Conservation (phyloP, 1,140 invertebrate species). For the Drosophila dunni region DNA sequence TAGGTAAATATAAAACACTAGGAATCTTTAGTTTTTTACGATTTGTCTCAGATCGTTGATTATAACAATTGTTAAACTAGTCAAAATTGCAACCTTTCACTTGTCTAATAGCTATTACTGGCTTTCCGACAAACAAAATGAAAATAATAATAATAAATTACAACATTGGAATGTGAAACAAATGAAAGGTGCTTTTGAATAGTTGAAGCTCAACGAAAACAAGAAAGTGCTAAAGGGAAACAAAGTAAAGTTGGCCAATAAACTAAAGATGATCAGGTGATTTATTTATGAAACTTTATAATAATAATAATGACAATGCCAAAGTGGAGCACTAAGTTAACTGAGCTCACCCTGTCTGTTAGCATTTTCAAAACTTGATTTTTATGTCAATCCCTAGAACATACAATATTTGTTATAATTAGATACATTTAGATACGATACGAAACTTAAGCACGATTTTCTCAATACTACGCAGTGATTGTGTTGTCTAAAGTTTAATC, state of each 20-base stretch:
- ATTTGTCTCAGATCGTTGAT: background rate
- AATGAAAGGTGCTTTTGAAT: constrained; percentile 24
- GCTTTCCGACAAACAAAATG: constrained; percentile 18
- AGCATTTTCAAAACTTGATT: no score
- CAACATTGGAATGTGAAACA: constrained; percentile 22
- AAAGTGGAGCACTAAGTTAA: no score
- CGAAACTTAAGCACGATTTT: no score
- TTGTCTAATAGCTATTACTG: constrained; percentile 8
- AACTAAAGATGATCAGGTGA: no score
- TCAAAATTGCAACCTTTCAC: constrained; percentile 29
- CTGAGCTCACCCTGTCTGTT: no score
- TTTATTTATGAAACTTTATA: no score
- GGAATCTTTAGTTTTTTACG: constrained; percentile 16
- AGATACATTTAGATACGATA: no score
- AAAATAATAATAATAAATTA: constrained; percentile 17
- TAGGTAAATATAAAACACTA: background rate
- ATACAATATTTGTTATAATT: no score
- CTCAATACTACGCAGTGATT: no score
- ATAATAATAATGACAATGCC: no score
- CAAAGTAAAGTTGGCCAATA: background rate
- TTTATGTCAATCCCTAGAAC: no score
- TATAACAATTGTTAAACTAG: background rate
- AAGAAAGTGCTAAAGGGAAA: background rate
- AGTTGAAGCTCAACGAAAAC: constrained; percentile 2
- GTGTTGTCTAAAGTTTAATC: no score